Conservation (phyloP, 2,797 vertebrate species). For the Leptoclinus maculatus region DNA sequence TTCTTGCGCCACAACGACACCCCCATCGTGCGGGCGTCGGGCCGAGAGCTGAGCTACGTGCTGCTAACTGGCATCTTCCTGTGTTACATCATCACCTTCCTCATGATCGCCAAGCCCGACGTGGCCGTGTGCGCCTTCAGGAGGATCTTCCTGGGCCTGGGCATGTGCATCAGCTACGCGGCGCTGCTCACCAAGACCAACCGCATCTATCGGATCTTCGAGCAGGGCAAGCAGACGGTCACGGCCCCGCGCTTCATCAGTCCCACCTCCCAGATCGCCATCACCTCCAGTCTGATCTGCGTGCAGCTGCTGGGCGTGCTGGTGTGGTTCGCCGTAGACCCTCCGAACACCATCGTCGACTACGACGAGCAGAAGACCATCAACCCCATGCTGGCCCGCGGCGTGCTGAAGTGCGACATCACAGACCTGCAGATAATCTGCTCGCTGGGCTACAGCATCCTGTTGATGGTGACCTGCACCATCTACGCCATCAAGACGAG, state of each 20-base stretch:
- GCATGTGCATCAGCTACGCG: constrained; percentile 99
- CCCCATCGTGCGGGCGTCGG: constrained; percentile 96
- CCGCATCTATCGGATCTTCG: constrained; percentile 98
- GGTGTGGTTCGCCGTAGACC: constrained; percentile 97
- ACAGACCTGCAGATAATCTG: constrained; percentile 99
- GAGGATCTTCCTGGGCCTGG: constrained; percentile 95
- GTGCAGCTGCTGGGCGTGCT: constrained; percentile 97
- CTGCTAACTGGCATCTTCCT: constrained; percentile 97
- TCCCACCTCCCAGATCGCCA: constrained; percentile 96
- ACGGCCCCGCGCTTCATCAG: constrained; percentile 96
- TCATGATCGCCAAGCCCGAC: constrained; percentile 98
- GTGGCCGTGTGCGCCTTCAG: constrained; percentile 95
- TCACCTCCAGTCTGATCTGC: constrained; percentile 95
- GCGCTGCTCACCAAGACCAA: constrained; percentile 98
- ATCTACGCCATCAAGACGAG: constrained; percentile 99
- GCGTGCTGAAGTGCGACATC: constrained; percentile 99
- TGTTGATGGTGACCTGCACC: constrained; percentile 99
- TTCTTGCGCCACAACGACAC: constrained; percentile 98
- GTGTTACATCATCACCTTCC: constrained; percentile 98
- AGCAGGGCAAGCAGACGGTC: constrained; percentile 98
- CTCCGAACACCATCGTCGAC: constrained; percentile 96
- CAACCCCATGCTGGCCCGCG: constrained; percentile 92
- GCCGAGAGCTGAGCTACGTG: constrained; percentile 97
- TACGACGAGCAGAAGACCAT: constrained; percentile 97
- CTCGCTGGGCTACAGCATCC: constrained; percentile 98